Evolutionary conservation across 53 echinoderm and acorn worm species (phyloP).

Genomic region (Holothuria leucospilota): DNA sequence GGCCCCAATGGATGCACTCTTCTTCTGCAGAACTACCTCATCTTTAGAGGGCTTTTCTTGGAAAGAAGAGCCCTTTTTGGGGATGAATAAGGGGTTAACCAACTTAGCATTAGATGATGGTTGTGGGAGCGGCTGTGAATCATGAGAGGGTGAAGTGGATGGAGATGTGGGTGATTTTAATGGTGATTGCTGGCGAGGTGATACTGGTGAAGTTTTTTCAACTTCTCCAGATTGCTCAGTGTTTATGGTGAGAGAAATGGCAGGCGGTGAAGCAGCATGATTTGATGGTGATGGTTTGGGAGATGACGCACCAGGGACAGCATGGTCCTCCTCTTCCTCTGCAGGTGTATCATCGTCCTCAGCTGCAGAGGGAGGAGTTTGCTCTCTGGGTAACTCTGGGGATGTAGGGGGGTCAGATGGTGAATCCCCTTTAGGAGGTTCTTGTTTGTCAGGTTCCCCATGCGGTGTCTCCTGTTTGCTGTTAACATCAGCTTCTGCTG

Average conservation of each 20-base stretch:
- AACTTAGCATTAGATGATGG: slow-evolving; percentile 14
- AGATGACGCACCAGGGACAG: slow-evolving; percentile 11
- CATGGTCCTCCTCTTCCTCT: not conserved
- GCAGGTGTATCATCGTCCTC: slow-evolving; percentile 19
- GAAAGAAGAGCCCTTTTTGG: slow-evolving; percentile 19
- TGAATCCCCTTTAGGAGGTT: no score
- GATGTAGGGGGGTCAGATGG: not conserved
- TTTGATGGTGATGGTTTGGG: not conserved
- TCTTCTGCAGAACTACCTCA: not conserved
- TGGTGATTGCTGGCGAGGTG: not conserved
- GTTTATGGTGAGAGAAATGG: slow-evolving; percentile 25
- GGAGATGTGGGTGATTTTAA: no score
- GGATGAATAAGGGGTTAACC: slow-evolving; percentile 21
- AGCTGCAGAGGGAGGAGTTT: slow-evolving; percentile 1
- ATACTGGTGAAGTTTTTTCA: slow-evolving; percentile 11
- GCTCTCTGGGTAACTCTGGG: not conserved
- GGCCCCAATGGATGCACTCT: slow-evolving; percentile 34
- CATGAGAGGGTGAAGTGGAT: no score
- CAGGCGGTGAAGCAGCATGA: not conserved
- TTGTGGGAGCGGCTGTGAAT: no score
- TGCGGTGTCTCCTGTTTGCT: not conserved
- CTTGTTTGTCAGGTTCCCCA: not conserved
- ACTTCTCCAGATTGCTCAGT: not conserved
- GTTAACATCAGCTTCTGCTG: slow-evolving; percentile 6
- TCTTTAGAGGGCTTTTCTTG: not conserved